Base-by-base conservation (phyloP, 2,113 vertebrate genomes). In the Girardinichthys multiradiatus region DNA sequence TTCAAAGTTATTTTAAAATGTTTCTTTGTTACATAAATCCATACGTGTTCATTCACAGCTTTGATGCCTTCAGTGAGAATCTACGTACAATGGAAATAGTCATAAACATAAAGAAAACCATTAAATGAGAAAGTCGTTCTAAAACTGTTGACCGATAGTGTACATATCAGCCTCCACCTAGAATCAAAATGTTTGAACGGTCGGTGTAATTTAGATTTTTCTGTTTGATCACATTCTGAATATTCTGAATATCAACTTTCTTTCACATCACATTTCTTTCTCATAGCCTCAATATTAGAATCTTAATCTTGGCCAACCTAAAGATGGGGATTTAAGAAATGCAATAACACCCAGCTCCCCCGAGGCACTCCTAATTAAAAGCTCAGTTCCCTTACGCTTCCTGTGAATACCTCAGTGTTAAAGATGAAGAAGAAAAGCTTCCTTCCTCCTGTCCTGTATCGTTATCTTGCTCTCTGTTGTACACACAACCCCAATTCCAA, bases 311-410 rank as follows among this genome's bases (percentile, higher is more conserved):
- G 70, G 76, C 78, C 57, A 19, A 42, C 42, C 37, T 70, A 3
- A 26, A 54, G 45, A 79, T 68, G 15, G 29, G 13, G 45, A 57
- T 76, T 64, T 57, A 71, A 26, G 61, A 64, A 61, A 57, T 62
- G 28, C 73, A 21, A 54, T 54, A 19, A 31, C 64, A 62, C 28
- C 59, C 73, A 31, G 65, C 68, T 74, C 62, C 77, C 75, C 82
- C 33, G 77, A 75, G 84, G 81, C 74, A 33, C 58, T 88, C 83
- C 87, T 89, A 87, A 91, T 93, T 91, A 90, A 92, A 87, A 75
- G 64, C 42, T 45, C 14, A 14, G 19, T 45, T 14, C 80, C 3
- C 15, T 28, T 54, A 24, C 9, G 48, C 48, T 54, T 54, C 48
- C 48, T 54, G 48, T n/a, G 48, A 54, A 54, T 24, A 0, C 48